Percentiles rank a stretch among this genome's conserved stretches.
Conservation (phyloP, 1,140 invertebrate species). For the Capitella teleta region DNA sequence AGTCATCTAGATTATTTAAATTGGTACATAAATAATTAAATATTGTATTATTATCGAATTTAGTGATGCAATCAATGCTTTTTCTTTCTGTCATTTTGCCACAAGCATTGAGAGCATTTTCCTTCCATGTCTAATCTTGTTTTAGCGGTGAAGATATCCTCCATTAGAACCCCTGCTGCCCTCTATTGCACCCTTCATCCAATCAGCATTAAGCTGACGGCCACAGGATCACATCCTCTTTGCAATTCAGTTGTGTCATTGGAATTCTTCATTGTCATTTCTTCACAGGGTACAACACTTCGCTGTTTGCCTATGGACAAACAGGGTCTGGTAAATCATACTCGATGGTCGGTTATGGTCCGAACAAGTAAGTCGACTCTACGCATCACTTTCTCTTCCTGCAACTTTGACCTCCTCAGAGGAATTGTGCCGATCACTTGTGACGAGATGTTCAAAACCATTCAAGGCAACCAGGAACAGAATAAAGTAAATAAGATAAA, state of each 20-base stretch:
- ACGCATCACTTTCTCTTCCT: neutral
- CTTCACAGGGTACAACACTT: constrained; percentile 48
- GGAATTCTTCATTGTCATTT: neutral
- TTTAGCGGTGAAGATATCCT: neutral
- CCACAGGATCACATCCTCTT: neutral
- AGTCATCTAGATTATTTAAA: too few relatives aligned
- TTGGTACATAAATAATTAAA: too few relatives aligned
- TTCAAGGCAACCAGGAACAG: constrained; percentile 24
- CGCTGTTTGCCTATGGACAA: constrained; percentile 52
- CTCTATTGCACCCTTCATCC: neutral
- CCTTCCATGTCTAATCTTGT: neutral
- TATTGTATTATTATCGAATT: too few relatives aligned
- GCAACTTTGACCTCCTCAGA: constrained; percentile 11
- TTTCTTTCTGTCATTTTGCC: too few relatives aligned
- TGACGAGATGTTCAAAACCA: constrained; percentile 40
- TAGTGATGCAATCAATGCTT: too few relatives aligned
- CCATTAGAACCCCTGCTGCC: neutral
- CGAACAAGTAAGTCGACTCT: constrained; percentile 17
- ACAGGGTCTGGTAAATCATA: constrained; percentile 48
- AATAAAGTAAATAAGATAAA: constrained; percentile 19
- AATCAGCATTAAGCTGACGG: neutral
- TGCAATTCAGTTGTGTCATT: neutral
- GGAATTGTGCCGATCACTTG: constrained; percentile 43
- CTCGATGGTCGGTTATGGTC: constrained; percentile 24
- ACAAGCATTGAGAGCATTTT: neutral